These are phyloP conservation scores for Venturia canescens DNA, from an alignment of 1,140 invertebrate species.

Conservation along the genomic window DNA sequence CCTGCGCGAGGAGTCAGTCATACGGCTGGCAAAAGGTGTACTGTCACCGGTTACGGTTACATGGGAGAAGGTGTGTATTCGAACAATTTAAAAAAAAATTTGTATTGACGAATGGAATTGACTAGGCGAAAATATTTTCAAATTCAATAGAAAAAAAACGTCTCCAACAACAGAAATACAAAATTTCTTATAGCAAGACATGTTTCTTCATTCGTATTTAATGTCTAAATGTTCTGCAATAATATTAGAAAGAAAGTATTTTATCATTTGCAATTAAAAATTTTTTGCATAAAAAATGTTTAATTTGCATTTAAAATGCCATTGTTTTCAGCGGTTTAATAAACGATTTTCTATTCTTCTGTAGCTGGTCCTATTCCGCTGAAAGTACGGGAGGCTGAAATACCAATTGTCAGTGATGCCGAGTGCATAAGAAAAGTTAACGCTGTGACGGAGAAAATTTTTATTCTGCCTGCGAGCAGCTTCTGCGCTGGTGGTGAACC, in stretches of 20 bases:
- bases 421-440: slow-evolving; percentile 95
- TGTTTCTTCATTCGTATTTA: too few species aligned
- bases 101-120: too few species aligned
- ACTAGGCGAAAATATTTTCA: too few species aligned
- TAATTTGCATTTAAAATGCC: too few species aligned
- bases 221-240: not conserved
- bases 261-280: too few species aligned
- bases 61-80: slow-evolving; percentile 91
- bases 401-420: slow-evolving; percentile 95
- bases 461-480: slow-evolving; percentile 93
- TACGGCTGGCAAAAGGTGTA: slow-evolving; percentile 91
- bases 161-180: too few species aligned
- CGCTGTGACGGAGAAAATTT: slow-evolving; percentile 95
- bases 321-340: not conserved
- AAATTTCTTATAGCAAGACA: too few species aligned
- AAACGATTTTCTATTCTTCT: slow-evolving; percentile 26
- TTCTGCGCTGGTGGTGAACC: slow-evolving; percentile 96
- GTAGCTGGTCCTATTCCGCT: slow-evolving; percentile 93
- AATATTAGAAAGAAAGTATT: slow-evolving; percentile 11
- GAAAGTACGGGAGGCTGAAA: slow-evolving; percentile 90
- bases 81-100: too few species aligned
- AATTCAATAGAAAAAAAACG: too few species aligned
- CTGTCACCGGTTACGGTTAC: slow-evolving; percentile 95
- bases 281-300: too few species aligned
- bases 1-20: slow-evolving; percentile 91